Conservation (phyloP, 2,888 invertebrate species). For the Hipparchia sbordonii region DNA sequence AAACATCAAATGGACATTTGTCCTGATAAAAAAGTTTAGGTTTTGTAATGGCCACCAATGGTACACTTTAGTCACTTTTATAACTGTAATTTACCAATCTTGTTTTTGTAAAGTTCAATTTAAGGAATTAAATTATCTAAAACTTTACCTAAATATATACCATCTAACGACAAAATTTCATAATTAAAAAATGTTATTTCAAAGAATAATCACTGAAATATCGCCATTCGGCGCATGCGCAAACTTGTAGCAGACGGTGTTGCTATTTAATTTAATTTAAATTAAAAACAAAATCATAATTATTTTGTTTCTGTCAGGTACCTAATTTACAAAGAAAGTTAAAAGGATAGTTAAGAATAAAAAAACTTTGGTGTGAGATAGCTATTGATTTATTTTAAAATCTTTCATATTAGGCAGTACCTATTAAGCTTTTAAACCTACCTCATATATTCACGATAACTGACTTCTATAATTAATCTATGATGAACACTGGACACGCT, state of each 20-base stretch:
- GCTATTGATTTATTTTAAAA: too few species aligned
- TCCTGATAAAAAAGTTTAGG: slow-evolving; percentile 82
- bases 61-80: slow-evolving; percentile 76
- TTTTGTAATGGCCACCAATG: slow-evolving; percentile 83
- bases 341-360: too few species aligned
- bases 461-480: too few species aligned
- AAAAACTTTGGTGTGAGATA: too few species aligned
- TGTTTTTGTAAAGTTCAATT: slow-evolving; percentile 51
- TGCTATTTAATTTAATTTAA: slow-evolving; percentile 49
- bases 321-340: too few species aligned
- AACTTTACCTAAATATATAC: slow-evolving; percentile 71
- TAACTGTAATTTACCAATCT: slow-evolving; percentile 53
- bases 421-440: too few species aligned
- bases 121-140: slow-evolving; percentile 57
- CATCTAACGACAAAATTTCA: slow-evolving; percentile 78
- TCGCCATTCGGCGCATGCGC: slow-evolving; percentile 84
- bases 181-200: slow-evolving; percentile 80
- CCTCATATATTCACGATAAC: too few species aligned
- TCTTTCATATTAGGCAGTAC: too few species aligned
- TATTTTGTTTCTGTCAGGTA: not conserved
- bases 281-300: not conserved
- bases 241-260: slow-evolving; percentile 74
- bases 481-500: too few species aligned
- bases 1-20: slow-evolving; percentile 83
- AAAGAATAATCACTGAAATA: slow-evolving; percentile 80